Evolutionary conservation across 2,113 vertebrate genomes (phyloP), one percentile per base, ranked within the genome.

Genomic region (Numida meleagris): DNA sequence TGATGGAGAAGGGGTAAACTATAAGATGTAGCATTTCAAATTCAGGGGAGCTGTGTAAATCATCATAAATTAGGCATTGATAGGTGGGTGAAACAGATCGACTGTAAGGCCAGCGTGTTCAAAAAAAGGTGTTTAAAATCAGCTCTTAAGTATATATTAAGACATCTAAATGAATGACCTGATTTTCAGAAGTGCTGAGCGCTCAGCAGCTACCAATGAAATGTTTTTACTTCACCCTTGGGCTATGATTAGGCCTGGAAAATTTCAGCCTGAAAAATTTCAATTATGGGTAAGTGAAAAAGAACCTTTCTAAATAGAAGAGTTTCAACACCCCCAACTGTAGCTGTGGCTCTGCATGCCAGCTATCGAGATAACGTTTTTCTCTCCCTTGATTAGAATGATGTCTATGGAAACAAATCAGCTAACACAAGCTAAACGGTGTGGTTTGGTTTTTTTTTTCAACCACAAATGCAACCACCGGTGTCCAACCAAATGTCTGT

Each of bases 181-280:
- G 91, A 86, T 94, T 90, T 90, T 94, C 63, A 87, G 80, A 95
- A 90, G 74, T 83, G 75, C 86, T 80, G 63, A 93, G 59, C 3
- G 2, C 89, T 95, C 82, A 85, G 88, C 86, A 94, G 79, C 67
- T 88, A 86, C 82, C 77, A 74, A 10, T 77, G 87, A 94, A 94
- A 89, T 74, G 75, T 82, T 96, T 96, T 92, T 89, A 71, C 76
- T 92, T 92, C 80, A 79, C 89, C 91, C 82, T 74, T 86, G 85
- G 95, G 91, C 82, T 91, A 68, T 90, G 91, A 91, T 95, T 90
- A 95, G 67, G 77, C 85, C 83, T 82, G 81, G 87, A 89, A 93
- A 94, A 89, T 95, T 93, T 95, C 89, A 91, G 71, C 77, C 90
- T 95, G 86, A 84, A 94, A 94, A 91, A 57, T 94, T 93, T 95